phyloP scores from a whole-genome alignment of 2,888 invertebrate species.

The Baccha elongata region DNA sequence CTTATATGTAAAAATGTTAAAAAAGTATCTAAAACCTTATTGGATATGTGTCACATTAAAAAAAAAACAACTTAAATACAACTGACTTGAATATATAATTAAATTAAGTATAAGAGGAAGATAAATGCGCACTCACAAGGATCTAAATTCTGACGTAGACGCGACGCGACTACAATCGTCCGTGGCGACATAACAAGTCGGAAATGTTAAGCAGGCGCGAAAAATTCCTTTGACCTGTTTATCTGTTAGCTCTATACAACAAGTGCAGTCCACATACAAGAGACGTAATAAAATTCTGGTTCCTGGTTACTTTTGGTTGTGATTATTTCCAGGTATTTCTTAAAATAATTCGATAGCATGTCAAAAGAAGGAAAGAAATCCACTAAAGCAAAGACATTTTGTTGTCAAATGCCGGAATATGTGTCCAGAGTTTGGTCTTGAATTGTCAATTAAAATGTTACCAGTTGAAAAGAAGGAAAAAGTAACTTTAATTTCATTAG shows the following conservation, averaged over 20 bases:
- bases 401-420: constrained; percentile 51
- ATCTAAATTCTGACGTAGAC: constrained; percentile 1
- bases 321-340: constrained; percentile 40
- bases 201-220: constrained; percentile 61
- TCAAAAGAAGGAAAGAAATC: constrained; percentile 15
- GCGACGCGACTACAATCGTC: background rate
- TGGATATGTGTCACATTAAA: constrained; percentile 62
- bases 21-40: constrained; percentile 36
- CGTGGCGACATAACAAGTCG: constrained; percentile 29
- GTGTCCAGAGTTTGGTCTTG: constrained; percentile 39
- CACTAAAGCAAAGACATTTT: constrained; percentile 34
- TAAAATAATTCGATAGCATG: constrained; percentile 44
- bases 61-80: background rate
- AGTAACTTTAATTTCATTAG: constrained; percentile 17
- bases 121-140: constrained; percentile 13
- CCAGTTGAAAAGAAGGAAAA: background rate
- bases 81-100: constrained; percentile 16
- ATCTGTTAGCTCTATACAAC: background rate
- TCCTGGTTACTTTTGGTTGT: constrained; percentile 1
- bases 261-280: background rate
- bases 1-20: constrained; percentile 9
- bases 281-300: constrained; percentile 17
- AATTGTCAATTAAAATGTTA: constrained; percentile 47
- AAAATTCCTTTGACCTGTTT: constrained; percentile 44
- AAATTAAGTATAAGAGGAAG: background rate